Conservation (phyloP, 2,888 invertebrate genomes). For the Yponomeuta evonymella region DNA sequence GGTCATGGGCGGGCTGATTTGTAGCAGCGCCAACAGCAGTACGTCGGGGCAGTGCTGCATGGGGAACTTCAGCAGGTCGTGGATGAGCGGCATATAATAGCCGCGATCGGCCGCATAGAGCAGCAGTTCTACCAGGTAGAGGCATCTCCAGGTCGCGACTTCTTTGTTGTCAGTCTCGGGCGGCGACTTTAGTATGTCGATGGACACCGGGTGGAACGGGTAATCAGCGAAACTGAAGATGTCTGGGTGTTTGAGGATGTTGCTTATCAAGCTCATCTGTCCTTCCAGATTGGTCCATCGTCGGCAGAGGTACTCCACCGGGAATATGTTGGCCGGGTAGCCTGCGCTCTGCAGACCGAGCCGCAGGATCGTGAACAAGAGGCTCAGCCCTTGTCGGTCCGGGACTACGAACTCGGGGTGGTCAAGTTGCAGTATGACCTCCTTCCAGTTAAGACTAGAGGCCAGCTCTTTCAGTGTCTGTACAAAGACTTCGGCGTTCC, state of each 20-base stretch:
- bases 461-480: constrained; percentile 93
- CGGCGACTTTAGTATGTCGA: constrained; percentile 93
- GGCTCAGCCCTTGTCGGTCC: constrained; percentile 88
- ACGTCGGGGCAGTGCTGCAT: constrained; percentile 96
- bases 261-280: constrained; percentile 91
- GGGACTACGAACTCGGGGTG: constrained; percentile 92
- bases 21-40: constrained; percentile 90
- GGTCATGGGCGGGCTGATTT: constrained; percentile 88
- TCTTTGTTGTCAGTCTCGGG: constrained; percentile 97
- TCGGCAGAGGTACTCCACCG: constrained; percentile 91
- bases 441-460: constrained; percentile 92
- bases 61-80: constrained; percentile 94
- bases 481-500: constrained; percentile 96
- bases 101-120: constrained; percentile 92
- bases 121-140: constrained; percentile 92
- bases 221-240: constrained; percentile 96
- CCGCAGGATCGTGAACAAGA: constrained; percentile 89
- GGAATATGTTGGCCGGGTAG: constrained; percentile 83
- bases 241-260: constrained; percentile 92
- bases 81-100: constrained; percentile 83
- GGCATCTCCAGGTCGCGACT: constrained; percentile 93
- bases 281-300: constrained; percentile 96
- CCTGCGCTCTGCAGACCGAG: constrained; percentile 87
- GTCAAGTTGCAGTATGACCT: constrained; percentile 93
- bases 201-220: constrained; percentile 89